These are phyloP conservation scores for Anthopleura xanthogrammica DNA, from an alignment of 92 coral and sea anemone species.

Conservation along the genomic window DNA sequence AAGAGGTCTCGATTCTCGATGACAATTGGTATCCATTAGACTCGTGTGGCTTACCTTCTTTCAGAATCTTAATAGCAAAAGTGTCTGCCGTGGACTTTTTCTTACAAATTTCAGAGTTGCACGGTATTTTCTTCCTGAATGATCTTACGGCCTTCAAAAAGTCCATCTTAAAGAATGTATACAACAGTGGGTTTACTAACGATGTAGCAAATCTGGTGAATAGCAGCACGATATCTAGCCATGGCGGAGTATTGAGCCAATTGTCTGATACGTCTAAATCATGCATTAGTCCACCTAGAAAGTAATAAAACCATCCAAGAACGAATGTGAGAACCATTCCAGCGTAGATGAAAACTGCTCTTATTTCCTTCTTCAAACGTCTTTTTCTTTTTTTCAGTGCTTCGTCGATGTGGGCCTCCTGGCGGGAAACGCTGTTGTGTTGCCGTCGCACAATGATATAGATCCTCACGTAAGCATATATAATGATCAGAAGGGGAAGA, in stretches of 20 bases:
- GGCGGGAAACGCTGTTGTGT: constrained; percentile 33
- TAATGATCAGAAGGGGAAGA: constrained; percentile 38
- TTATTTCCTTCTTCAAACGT: constrained; percentile 32
- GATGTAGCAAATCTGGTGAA: constrained; percentile 47
- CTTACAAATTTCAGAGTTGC: constrained; percentile 10
- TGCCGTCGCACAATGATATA: constrained; percentile 37
- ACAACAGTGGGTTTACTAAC: constrained; percentile 45
- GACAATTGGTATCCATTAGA: constrained; percentile 19
- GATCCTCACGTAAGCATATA: constrained; percentile 32
- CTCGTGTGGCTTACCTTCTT: constrained; percentile 20
- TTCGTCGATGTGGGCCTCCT: constrained; percentile 44
- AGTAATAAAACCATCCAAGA: constrained; percentile 47
- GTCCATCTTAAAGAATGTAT: constrained; percentile 50
- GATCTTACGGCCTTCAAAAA: constrained; percentile 41
- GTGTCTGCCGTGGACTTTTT: constrained; percentile 9
- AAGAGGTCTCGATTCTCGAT: constrained; percentile 24
- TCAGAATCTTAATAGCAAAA: constrained; percentile 2
- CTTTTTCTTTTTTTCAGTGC: constrained; percentile 20
- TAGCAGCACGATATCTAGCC: constrained; percentile 30
- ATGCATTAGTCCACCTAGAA: constrained; percentile 20
- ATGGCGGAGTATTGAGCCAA: constrained; percentile 14
- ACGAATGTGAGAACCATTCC: constrained; percentile 46
- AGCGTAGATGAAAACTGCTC: constrained; percentile 40
- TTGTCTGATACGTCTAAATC: constrained; percentile 21
- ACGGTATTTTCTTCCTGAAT: not conserved